Evolutionary conservation across 2,113 vertebrate species (phyloP).

Genomic region (Taurulus bubalis): DNA sequence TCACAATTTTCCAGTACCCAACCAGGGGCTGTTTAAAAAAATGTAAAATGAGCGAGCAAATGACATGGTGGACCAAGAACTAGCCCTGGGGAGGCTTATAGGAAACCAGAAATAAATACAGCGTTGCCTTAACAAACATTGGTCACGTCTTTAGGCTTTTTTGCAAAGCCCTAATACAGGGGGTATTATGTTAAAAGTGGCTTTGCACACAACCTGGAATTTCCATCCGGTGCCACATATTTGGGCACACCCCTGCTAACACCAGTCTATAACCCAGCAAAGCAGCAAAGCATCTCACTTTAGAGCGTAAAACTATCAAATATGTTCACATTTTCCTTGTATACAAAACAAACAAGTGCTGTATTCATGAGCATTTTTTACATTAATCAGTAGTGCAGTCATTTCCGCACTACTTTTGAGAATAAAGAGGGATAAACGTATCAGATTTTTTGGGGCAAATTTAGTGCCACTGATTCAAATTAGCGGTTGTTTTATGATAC

Average conservation of each 20-base stretch:
- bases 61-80: too few species aligned
- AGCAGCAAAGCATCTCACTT: neutral
- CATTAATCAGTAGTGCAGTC: too few species aligned
- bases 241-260: too few species aligned
- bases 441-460: neutral
- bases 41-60: too few species aligned
- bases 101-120: too few species aligned
- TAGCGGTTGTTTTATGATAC: neutral
- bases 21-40: neutral
- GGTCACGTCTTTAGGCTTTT: too few species aligned
- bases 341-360: neutral
- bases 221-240: too few species aligned
- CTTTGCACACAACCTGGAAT: too few species aligned
- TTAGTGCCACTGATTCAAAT: neutral
- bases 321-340: neutral
- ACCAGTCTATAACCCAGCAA: neutral
- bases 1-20: neutral
- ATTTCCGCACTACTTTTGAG: conserved; percentile 1
- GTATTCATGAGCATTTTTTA: conserved; percentile 1
- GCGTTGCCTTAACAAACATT: too few species aligned
- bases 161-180: too few species aligned
- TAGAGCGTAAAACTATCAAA: neutral
- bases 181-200: too few species aligned
- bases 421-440: neutral
- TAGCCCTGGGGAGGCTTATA: too few species aligned